Evolutionary conservation across 2,113 vertebrate genomes (phyloP).

Genomic region (Protobothrops flavoviridis): DNA sequence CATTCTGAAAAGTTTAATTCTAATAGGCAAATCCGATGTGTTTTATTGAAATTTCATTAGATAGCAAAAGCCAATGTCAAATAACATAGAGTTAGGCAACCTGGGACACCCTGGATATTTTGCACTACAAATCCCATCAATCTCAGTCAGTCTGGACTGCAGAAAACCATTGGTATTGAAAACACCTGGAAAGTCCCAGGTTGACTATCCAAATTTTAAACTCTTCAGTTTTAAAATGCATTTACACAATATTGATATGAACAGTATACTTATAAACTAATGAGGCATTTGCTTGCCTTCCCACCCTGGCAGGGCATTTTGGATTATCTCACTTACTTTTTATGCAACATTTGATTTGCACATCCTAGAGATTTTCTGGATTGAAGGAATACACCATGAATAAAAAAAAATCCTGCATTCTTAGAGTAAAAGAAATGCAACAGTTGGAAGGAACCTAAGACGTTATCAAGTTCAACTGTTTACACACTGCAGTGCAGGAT

Average conservation of each 20-base stretch:
- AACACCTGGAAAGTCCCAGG: slow-evolving; percentile 39
- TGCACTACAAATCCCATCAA: neutral
- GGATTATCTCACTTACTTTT: slow-evolving; percentile 39
- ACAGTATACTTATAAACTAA: slow-evolving; percentile 43
- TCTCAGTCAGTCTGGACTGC: neutral
- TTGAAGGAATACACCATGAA: slow-evolving; percentile 49
- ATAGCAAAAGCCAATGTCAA: slow-evolving; percentile 4
- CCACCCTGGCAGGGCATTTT: neutral
- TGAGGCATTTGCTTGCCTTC: slow-evolving; percentile 20
- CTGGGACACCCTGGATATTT: neutral
- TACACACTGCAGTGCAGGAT: neutral
- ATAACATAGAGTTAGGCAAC: neutral
- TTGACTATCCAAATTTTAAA: slow-evolving; percentile 27
- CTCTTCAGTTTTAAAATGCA: neutral
- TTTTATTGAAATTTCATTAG: slow-evolving; percentile 41
- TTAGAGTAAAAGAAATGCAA: neutral
- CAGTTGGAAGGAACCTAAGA: neutral
- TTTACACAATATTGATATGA: slow-evolving; percentile 41
- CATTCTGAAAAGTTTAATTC: slow-evolving; percentile 68
- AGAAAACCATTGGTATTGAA: slow-evolving; percentile 6
- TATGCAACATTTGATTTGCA: slow-evolving; percentile 47
- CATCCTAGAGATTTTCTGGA: slow-evolving; percentile 31
- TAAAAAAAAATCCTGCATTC: slow-evolving; percentile 45
- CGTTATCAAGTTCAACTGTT: neutral
- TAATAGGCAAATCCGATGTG: slow-evolving; percentile 70